A percentile compares a stretch with the other conserved stretches of the same genome.
Evolutionary conservation across 1,140 invertebrate species (phyloP).

Genomic region (Drosophila santomea): DNA sequence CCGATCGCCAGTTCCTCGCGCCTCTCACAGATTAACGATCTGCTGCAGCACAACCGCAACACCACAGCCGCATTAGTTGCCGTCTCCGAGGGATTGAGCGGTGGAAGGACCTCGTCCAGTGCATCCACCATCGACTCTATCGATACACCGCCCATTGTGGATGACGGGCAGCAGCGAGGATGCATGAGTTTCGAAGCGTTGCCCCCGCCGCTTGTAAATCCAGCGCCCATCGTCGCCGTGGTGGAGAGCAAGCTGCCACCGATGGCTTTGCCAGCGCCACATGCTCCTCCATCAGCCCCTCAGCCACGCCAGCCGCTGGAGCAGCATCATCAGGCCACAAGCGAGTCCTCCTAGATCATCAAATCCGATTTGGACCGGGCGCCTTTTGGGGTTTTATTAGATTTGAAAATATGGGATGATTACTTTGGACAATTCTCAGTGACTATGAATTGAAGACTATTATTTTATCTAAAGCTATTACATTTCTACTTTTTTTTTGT

Average conservation of each 20-base stretch:
- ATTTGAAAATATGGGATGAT: background rate
- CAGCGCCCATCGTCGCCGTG: constrained; percentile 71
- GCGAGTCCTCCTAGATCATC: constrained; percentile 21
- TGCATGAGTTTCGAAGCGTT: constrained; percentile 69
- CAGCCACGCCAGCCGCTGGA: constrained; percentile 66
- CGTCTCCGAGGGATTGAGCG: constrained; percentile 63
- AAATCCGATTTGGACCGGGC: constrained; percentile 3
- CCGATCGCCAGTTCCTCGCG: constrained; percentile 74
- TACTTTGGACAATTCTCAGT: constrained; percentile 2
- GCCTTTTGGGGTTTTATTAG: background rate
- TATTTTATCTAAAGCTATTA: background rate
- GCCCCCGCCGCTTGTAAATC: constrained; percentile 69
- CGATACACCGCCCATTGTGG: constrained; percentile 74
- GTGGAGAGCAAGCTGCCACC: constrained; percentile 47
- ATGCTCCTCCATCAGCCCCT: constrained; percentile 24
- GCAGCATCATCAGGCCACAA: constrained; percentile 25
- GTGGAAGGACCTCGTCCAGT: constrained; percentile 18
- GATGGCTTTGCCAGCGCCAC: constrained; percentile 9
- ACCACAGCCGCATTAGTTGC: constrained; percentile 75
- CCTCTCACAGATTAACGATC: constrained; percentile 80
- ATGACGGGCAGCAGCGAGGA: constrained; percentile 58
- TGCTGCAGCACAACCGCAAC: constrained; percentile 81
- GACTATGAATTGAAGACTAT: background rate
- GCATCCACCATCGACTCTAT: constrained; percentile 57
- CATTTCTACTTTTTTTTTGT: background rate